Base-by-base conservation (phyloP, 23 tunicate species). In the Corella eumyota region DNA sequence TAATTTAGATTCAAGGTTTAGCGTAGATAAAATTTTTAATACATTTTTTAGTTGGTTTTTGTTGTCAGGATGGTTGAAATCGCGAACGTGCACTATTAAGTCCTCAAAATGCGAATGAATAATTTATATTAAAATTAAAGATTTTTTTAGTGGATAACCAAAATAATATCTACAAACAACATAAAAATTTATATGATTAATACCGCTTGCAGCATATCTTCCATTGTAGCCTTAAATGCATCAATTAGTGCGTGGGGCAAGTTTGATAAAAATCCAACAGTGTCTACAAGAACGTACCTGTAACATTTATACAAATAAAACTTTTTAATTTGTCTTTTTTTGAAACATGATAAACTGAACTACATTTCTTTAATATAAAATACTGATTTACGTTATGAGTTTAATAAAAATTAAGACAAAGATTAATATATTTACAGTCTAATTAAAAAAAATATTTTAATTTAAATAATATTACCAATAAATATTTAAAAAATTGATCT, bases 201-300 rank as follows among this genome's bases (percentile, higher is more conserved):
- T 65, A 84, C 94, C 36, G 96, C 88, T 51, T 73, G 74, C 24
- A 88, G 66, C 88, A 78, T 88, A 50, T 88, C 96, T 62, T 88
- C 88, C 88, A 88, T 73, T 17, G 80, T 88, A 31, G 81, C 73
- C 20, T 73, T 37, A 73, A 88, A 88, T 21, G 96, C 96, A 50
- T 69, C 72, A 25, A 88, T 71, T 19, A 88, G 48, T 7, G 49
- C 50, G 29, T 72, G 87, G 19, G 96, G 96, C 0, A 88, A 57
- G 33, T 88, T 51, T 4, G 96, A 88, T 6, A 88, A 53, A 49
- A 88, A 88, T 40, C 96, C 96, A 46, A 88, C 77, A 4, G 96
- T 78, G 74, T 88, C 96, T 1, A 88, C 49, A 25, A 88, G 53
- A 1, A 88, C 51, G 50, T 88, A 88, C 28, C 85, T 84, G 60